Percentiles rank a stretch among this genome's conserved stretches.
Evolutionary conservation across 1,140 invertebrate genomes (phyloP).

Genomic region (Macrocentrus cingulum): DNA sequence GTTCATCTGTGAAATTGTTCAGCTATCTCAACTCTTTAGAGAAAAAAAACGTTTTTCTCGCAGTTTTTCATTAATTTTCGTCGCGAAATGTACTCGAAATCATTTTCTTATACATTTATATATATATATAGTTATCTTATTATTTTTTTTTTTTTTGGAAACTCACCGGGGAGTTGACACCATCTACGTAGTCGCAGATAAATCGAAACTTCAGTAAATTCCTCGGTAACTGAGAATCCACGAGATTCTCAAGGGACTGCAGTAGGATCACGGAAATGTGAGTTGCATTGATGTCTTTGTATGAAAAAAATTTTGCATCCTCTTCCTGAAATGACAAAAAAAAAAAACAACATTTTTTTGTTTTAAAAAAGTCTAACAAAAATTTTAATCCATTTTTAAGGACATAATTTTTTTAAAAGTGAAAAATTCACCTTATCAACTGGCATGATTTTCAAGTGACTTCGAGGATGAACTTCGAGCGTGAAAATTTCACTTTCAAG

Average conservation of each 20-base stretch:
- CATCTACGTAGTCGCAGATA: slow-evolving; percentile 58
- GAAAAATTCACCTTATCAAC: slow-evolving; percentile 63
- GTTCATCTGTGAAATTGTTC: slow-evolving; percentile 22
- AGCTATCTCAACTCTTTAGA: slow-evolving; percentile 9
- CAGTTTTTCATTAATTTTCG: neutral
- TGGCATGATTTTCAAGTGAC: slow-evolving; percentile 69
- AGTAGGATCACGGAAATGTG: slow-evolving; percentile 73
- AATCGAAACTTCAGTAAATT: slow-evolving; percentile 82
- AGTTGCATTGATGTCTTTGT: slow-evolving; percentile 70
- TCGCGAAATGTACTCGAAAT: neutral
- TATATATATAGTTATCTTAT: neutral
- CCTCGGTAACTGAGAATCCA: slow-evolving; percentile 75
- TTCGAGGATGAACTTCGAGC: slow-evolving; percentile 73
- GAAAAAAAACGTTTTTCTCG: neutral
- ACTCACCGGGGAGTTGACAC: slow-evolving; percentile 53
- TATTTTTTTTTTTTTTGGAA: neutral
- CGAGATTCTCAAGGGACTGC: slow-evolving; percentile 74
- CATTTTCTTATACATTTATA: neutral
- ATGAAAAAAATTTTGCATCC: slow-evolving; percentile 72
- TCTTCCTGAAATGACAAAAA: slow-evolving; percentile 58
- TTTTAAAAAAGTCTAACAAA: slow-evolving; percentile 1
- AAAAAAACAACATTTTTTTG: neutral
- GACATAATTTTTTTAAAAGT: neutral
- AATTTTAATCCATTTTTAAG: neutral
- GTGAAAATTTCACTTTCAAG: slow-evolving; percentile 71